phyloP scores from a whole-genome alignment of 2,113 vertebrate species.

The Aramus guarauna region DNA sequence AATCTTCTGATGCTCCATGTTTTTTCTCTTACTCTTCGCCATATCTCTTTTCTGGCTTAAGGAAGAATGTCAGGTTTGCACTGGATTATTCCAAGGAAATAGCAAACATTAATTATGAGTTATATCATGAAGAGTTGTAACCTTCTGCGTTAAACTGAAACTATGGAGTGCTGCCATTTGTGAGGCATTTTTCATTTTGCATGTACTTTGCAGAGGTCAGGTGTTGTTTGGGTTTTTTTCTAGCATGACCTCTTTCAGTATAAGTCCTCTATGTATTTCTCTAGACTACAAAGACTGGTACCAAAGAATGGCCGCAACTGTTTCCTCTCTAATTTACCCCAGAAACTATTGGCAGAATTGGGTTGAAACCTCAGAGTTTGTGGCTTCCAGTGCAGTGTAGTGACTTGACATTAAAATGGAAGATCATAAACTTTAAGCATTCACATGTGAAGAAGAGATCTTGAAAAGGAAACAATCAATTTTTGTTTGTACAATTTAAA shows the following conservation, averaged over 20 bases:
- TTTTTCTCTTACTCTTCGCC: neutral
- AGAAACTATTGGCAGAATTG: neutral
- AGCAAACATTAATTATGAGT: neutral
- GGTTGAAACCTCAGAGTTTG: neutral
- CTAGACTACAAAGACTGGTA: neutral
- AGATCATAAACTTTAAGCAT: neutral
- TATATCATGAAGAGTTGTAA: neutral
- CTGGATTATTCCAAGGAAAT: neutral
- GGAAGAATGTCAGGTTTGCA: neutral
- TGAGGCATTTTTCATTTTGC: neutral
- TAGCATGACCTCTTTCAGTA: neutral
- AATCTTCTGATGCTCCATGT: neutral
- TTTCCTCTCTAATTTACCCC: neutral
- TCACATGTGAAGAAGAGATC: neutral
- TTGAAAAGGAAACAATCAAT: neutral
- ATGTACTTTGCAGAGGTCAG: neutral
- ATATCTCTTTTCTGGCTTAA: neutral
- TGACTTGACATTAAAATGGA: neutral
- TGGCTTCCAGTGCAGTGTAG: neutral
- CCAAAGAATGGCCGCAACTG: neutral
- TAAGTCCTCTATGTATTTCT: neutral
- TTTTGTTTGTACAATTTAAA: neutral
- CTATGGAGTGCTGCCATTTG: neutral
- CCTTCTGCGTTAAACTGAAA: neutral
- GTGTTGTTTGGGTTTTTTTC: neutral